Percentiles rank a stretch among this genome's conserved stretches.
Evolutionary conservation across 2,888 invertebrate species (phyloP).

Genomic region (Diaprepes abbreviatus): DNA sequence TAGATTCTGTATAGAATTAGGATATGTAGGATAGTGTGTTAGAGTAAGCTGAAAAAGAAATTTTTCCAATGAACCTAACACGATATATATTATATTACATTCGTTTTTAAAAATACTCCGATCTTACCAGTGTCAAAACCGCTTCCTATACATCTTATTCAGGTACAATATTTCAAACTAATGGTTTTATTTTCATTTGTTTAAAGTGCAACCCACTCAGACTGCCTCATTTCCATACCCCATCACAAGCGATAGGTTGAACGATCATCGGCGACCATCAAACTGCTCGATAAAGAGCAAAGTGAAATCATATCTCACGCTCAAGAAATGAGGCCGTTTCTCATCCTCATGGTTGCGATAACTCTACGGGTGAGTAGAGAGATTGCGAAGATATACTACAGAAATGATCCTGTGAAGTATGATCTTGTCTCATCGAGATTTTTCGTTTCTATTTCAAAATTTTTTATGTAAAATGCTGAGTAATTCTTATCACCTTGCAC

Average conservation of each 20-base stretch:
- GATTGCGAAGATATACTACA: slow-evolving; percentile 75
- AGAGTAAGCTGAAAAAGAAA: too few species aligned
- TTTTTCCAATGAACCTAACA: too few species aligned
- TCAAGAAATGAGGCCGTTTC: slow-evolving; percentile 69
- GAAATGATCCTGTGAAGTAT: slow-evolving; percentile 78
- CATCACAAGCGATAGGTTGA: slow-evolving; percentile 9
- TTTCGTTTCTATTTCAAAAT: not conserved
- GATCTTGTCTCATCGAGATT: slow-evolving; percentile 56
- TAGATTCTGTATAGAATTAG: too few species aligned
- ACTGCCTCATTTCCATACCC: slow-evolving; percentile 56
- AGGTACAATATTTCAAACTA: too few species aligned
- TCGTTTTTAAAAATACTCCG: too few species aligned
- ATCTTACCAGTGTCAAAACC: too few species aligned
- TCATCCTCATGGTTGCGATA: slow-evolving; percentile 73
- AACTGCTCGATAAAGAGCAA: slow-evolving; percentile 38
- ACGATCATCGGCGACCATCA: slow-evolving; percentile 57
- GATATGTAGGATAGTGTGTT: too few species aligned
- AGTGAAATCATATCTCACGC: slow-evolving; percentile 67
- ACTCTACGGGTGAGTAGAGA: slow-evolving; percentile 70
- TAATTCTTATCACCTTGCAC: not conserved
- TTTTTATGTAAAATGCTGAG: not conserved
- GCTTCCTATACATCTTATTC: too few species aligned
- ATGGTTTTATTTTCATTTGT: not conserved
- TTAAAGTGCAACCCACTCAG: slow-evolving; percentile 60
- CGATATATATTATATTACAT: too few species aligned